Percentiles rank a stretch among this genome's conserved stretches.
These are phyloP conservation scores for Calephelis perditalis DNA, from an alignment of 2,888 invertebrate species.

Conservation along the genomic window DNA sequence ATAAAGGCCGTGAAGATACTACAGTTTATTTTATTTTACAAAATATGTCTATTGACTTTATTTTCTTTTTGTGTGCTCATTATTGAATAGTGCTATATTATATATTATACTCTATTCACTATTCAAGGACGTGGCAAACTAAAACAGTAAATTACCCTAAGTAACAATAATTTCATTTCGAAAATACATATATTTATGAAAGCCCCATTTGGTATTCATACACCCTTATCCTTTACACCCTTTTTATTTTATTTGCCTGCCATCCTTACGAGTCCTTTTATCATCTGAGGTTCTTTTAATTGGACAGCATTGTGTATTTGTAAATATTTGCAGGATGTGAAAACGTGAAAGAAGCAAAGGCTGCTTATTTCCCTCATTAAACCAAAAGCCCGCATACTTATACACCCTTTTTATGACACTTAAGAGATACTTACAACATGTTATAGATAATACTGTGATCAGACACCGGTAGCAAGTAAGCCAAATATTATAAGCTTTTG, in stretches of 20 bases:
- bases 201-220: not conserved
- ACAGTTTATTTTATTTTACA: too few species aligned
- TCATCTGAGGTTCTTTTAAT: conserved; percentile 6
- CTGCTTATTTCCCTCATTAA: conserved; percentile 4
- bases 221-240: conserved; percentile 8
- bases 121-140: too few species aligned
- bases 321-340: conserved; percentile 4
- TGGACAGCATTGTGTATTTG: conserved; percentile 7
- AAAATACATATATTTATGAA: not conserved
- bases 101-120: too few species aligned
- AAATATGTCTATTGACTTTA: too few species aligned
- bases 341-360: not conserved
- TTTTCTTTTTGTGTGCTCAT: too few species aligned
- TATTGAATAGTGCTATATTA: too few species aligned
- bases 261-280: conserved; percentile 1
- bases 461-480: not conserved
- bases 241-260: conserved; percentile 8
- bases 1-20: too few species aligned
- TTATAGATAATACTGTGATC: too few species aligned
- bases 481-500: too few species aligned
- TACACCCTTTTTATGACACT: not conserved
- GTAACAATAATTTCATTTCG: too few species aligned
- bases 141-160: too few species aligned
- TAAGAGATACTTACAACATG: not conserved
- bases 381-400: not conserved